Percentiles rank a stretch among this genome's conserved stretches.
Evolutionary conservation across 2,113 vertebrate genomes (phyloP).

Genomic region (Neoarius graeffei): DNA sequence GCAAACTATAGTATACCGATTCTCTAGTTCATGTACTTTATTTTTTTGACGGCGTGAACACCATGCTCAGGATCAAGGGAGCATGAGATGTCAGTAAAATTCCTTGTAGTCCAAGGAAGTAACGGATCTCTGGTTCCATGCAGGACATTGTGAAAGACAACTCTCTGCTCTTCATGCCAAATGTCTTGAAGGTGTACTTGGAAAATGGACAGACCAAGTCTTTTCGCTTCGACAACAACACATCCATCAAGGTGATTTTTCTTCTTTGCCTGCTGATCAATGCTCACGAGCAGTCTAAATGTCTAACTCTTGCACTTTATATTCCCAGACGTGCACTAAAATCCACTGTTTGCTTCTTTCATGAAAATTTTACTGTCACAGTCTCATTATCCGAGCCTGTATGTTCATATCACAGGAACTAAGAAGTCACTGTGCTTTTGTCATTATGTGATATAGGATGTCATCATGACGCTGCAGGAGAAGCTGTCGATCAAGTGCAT

Average conservation of each 20-base stretch:
- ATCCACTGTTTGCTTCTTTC: not conserved
- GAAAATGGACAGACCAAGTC: conserved; percentile 99
- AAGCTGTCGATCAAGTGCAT: conserved; percentile 97
- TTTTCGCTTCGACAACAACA: conserved; percentile 94
- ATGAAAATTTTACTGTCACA: conserved; percentile 2
- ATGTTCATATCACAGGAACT: not conserved
- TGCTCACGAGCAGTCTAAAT: not conserved
- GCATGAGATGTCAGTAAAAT: not conserved
- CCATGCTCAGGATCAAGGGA: not conserved
- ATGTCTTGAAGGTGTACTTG: conserved; percentile 97
- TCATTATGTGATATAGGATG: conserved; percentile 76
- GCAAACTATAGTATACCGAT: not conserved
- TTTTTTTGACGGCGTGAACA: not conserved
- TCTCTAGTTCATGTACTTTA: not conserved
- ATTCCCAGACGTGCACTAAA: not conserved
- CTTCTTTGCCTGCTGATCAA: not conserved
- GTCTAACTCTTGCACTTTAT: not conserved
- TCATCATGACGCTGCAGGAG: conserved; percentile 96
- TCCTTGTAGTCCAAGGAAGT: not conserved
- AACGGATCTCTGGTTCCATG: conserved; percentile 26
- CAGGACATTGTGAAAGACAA: conserved; percentile 97
- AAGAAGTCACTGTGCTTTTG: not conserved
- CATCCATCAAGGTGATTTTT: conserved; percentile 88
- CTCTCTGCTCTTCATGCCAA: conserved; percentile 98
- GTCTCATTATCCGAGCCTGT: not conserved